phyloP scores from a whole-genome alignment of 2,888 invertebrate species.

The Drosophila meridionalis region DNA sequence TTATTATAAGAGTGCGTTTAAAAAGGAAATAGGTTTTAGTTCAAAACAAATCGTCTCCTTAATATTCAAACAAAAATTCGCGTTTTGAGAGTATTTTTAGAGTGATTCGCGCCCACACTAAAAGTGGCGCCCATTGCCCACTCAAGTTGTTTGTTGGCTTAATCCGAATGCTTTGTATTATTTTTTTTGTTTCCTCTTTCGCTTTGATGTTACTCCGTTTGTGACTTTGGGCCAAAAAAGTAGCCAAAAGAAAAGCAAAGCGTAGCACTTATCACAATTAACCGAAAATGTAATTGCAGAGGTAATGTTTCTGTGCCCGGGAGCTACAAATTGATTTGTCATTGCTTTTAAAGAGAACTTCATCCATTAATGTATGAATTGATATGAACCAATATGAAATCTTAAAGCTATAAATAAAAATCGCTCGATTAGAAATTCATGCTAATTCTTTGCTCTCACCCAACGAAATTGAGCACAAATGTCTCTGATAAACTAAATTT shows the following conservation, averaged over 20 bases:
- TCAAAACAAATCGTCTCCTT: no score
- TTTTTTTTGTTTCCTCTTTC: background rate
- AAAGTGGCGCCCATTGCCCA: slow-evolving; percentile 7
- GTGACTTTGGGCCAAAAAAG: slow-evolving; percentile 33
- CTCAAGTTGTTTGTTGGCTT: background rate
- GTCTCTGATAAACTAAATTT: slow-evolving; percentile 49
- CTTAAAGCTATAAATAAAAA: slow-evolving; percentile 19
- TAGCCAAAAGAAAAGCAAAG: slow-evolving; percentile 33
- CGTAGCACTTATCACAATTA: slow-evolving; percentile 52
- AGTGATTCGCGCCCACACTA: background rate
- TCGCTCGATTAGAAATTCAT: slow-evolving; percentile 43
- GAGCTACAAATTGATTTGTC: slow-evolving; percentile 66
- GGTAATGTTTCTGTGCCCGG: slow-evolving; percentile 17
- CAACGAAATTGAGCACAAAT: slow-evolving; percentile 57
- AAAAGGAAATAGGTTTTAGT: no score
- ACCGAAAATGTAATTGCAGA: slow-evolving; percentile 35
- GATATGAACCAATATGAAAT: background rate
- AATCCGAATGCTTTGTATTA: background rate
- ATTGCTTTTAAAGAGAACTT: slow-evolving; percentile 48
- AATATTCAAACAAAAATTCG: background rate
- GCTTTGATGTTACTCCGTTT: slow-evolving; percentile 11
- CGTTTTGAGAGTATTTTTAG: background rate
- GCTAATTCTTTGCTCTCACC: slow-evolving; percentile 50
- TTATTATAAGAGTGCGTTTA: no score
- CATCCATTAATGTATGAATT: background rate